Base-by-base conservation (phyloP, 2,113 vertebrate genomes). In the Perca flavescens region DNA sequence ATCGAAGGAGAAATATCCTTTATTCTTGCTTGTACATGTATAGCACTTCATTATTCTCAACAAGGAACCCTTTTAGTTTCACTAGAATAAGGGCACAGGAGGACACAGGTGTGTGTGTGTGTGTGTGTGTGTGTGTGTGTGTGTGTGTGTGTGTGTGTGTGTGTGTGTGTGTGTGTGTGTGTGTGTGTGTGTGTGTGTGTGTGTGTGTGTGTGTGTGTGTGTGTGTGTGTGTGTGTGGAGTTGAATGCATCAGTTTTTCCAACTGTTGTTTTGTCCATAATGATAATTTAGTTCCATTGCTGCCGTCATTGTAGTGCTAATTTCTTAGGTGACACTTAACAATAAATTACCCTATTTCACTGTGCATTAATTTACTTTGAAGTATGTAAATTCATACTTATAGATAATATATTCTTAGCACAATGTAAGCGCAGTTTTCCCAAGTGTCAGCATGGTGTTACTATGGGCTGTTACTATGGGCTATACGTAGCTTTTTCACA, bases 221-320 rank as follows among this genome's bases (percentile, higher is more conserved):
- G 22, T 60, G 22, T 13, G 16, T 34, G 66, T 62, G 56, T 28
- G 22, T 58, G 22, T 28, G 22, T 61, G 31, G 21, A n/a, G 53
- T 22, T 50, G 25, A 52, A 62, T 58, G 74, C 17, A 7, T 8
- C 49, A 19, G 66, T 64, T 22, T 73, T 14, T 64, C 3, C 14
- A 64, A 13, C 57, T 78, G 25, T 86, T 68, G 47, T 85, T 77
- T 84, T 77, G 69, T 84, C 56, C 31, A 64, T 56, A 65, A 92
- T 91, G 91, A 86, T 76, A 82, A 89, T 91, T 93, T 93, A 94
- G 93, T 92, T 90, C 87, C 88, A 93, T 90, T 89, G 86, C 91
- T 94, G 91, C 91, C 79, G 89, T 57, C 87, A 40, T 19, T 58
- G 64, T 12, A 53, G 61, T 47, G 43, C 75, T 95, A 94, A 83